These are phyloP conservation scores for Trichosurus vulpecula DNA, from an alignment of 2,797 vertebrate species.

Conservation along the genomic window DNA sequence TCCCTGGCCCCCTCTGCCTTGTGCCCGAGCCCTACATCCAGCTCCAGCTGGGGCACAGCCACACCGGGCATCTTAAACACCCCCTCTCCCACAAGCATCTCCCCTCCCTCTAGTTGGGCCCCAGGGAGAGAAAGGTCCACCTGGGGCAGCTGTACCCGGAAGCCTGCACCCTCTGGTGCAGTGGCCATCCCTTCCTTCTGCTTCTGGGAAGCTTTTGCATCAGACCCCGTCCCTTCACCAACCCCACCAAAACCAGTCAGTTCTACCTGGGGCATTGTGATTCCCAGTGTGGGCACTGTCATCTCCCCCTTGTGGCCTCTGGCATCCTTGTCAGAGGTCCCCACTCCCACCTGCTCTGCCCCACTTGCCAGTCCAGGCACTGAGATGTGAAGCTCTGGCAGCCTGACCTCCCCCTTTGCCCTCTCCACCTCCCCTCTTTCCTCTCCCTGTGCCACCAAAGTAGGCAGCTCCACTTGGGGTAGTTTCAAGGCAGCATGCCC, in stretches of 20 bases:
- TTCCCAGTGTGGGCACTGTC: conserved; percentile 83
- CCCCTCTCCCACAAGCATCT: conserved; percentile 71
- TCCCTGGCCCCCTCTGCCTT: conserved; percentile 24
- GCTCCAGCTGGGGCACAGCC: conserved; percentile 81
- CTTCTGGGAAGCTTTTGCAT: not conserved
- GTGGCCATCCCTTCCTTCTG: not conserved
- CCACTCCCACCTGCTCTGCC: conserved; percentile 83
- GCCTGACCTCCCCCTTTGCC: conserved; percentile 75
- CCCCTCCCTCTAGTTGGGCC: conserved; percentile 54
- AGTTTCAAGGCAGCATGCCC: conserved; percentile 74
- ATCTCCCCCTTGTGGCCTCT: conserved; percentile 85
- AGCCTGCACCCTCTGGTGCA: conserved; percentile 42
- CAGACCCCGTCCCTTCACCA: conserved; percentile 20
- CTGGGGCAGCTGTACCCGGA: conserved; percentile 78
- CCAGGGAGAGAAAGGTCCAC: conserved; percentile 72
- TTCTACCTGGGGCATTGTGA: conserved; percentile 84
- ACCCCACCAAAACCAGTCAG: conserved; percentile 66
- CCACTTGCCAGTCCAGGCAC: conserved; percentile 72
- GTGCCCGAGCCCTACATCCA: conserved; percentile 74
- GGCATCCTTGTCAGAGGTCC: conserved; percentile 86
- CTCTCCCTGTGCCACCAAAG: conserved; percentile 81
- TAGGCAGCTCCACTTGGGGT: conserved; percentile 85
- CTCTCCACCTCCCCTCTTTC: conserved; percentile 67
- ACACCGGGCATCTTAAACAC: conserved; percentile 78
- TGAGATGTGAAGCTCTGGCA: conserved; percentile 87